Base-by-base conservation (phyloP, 2,888 invertebrate genomes). In the Melitaea athalia region DNA sequence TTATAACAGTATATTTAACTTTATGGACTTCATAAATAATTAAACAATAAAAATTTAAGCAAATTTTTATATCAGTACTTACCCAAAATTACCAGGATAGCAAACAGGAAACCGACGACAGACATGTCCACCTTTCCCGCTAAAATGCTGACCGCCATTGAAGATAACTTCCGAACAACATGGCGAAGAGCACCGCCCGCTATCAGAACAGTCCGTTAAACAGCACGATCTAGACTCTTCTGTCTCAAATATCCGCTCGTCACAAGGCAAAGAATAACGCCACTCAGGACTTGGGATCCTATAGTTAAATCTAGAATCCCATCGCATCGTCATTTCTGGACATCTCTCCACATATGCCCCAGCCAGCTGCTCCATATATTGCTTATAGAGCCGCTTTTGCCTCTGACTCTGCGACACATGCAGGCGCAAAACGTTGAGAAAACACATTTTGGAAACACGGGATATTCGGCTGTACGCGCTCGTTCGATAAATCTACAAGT, bases 81-180 rank as follows among this genome's bases (percentile, higher is more conserved):
- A 92, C 92, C 89, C 89, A 73, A 91, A 91, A 70, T 87, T 91
- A 42, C 91, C 92, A 63, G 92, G 91, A 81, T 89, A 90, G 77
- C 92, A 92, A 33, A 89, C 70, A 59, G 87, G 84, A 52, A 80
- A 76, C 24, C 83, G 82, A 14, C 82, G 82, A 75, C 91, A 92
- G 2, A 81, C 81, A 68, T 90, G 73, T 14, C 78, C 78, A 55
- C 82, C 78, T 75, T 92, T 91, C 63, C 88, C 90, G 70, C 89
- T 87, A 71, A 88, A 87, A 74, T 93, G 93, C 75, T 91, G 88
- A 2, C 93, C 93, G 2, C 93, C 93, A 73, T 93, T 93, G 81
- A 93, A 93, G 75, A 93, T 93, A 75, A 91, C 91, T 74, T 93
- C 93, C 17, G 93, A 93, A 69, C 93, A 93, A 77, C 93, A 93